Base-by-base conservation (phyloP, 1,140 invertebrate genomes). In the Rhopalosiphum padi region DNA sequence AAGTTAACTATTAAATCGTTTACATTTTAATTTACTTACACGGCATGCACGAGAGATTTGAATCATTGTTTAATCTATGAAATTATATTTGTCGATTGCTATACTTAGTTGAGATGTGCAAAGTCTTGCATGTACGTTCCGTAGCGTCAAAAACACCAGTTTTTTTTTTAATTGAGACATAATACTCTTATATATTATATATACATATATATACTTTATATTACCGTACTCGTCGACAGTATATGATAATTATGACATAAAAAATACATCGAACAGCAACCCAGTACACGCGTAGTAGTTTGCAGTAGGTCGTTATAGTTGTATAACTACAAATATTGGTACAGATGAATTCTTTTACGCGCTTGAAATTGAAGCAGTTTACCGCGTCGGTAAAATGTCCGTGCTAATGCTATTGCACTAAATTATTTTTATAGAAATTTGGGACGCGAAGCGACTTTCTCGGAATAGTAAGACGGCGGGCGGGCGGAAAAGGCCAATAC, bases 51-150 rank as follows among this genome's bases (percentile, higher is more conserved):
- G n/a, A 18, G 30, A 77, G 60, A n/a, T 77, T n/a, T 77, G 15
- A n/a, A 77, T 77, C n/a, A 77, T 77, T n/a, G n/a, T 77, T 77
- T 77, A n/a, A 77, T 30, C 60, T 77, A n/a, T 77, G 60, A 77
- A 77, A n/a, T 77, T 77, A n/a, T n/a, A 11, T 30, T 60, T 60
- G 23, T 30, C 25, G 25, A 77, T 68, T 68, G 60, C 60, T 4
- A 68, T 68, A 77, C n/a, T 18, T 60, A 18, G 60, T 77, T n/a
- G 30, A 77, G 25, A 68, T 68, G 60, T 77, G n/a, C n/a, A 11
- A 60, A 68, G 15, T 77, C 60, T n/a, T n/a, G 30, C 1, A 5
- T n/a, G n/a, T 9, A n/a, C 8, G 15, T 68, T 15, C 30, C 4
- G 60, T 8, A 15, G 30, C 11, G 30, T 68, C 60, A n/a, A 77